Evolutionary conservation across 2,888 invertebrate genomes (phyloP).

Genomic region (Teleiodes luculella): DNA sequence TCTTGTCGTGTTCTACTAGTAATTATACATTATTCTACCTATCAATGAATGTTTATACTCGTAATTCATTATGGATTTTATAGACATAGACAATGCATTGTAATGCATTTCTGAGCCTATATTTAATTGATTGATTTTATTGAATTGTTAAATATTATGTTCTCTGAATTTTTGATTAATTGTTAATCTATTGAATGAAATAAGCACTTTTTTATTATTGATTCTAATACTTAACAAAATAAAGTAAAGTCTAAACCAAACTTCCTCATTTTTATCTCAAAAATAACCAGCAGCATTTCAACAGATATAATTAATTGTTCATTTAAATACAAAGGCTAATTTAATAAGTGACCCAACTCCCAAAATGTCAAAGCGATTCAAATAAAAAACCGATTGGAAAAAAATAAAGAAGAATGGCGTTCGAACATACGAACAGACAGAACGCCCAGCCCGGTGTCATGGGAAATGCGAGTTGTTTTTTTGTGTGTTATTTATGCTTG

Average conservation of each 20-base stretch:
- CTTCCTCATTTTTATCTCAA: not conserved
- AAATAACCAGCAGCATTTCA: conserved; percentile 43
- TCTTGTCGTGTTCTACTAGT: too few species aligned
- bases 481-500: conserved; percentile 51
- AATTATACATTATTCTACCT: too few species aligned
- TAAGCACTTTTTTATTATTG: too few species aligned
- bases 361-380: conserved; percentile 71
- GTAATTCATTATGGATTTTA: too few species aligned
- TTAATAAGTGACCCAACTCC: conserved; percentile 75
- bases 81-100: too few species aligned
- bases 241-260: not conserved
- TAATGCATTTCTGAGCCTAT: too few species aligned
- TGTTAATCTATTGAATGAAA: too few species aligned
- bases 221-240: too few species aligned
- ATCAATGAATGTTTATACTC: too few species aligned
- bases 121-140: too few species aligned
- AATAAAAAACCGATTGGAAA: conserved; percentile 63
- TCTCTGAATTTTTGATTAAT: too few species aligned
- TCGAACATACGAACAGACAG: conserved; percentile 39
- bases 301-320: conserved; percentile 66
- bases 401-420: conserved; percentile 67
- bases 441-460: conserved; percentile 69
- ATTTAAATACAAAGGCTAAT: conserved; percentile 78
- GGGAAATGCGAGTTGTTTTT: conserved; percentile 59
- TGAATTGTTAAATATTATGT: too few species aligned